A percentile compares a stretch with the other conserved stretches of the same genome.
Evolutionary conservation across 2,797 vertebrate genomes (phyloP).

Genomic region (Melanotaenia parkinsoni): DNA sequence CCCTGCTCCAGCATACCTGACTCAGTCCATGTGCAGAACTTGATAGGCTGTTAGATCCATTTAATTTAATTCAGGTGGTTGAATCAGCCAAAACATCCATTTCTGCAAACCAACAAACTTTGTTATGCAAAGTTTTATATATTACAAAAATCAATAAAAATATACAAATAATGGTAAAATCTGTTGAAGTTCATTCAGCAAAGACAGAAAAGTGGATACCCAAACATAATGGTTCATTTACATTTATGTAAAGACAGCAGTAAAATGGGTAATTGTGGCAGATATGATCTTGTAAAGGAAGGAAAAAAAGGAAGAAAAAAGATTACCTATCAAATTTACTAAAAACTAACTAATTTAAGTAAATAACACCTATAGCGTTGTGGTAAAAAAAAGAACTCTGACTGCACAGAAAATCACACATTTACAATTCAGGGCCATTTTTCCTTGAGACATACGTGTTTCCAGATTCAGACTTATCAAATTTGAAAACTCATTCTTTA

Average conservation of each 20-base stretch:
- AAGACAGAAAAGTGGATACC: neutral
- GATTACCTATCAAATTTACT: neutral
- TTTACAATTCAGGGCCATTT: neutral
- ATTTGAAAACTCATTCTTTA: neutral
- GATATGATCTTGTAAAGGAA: neutral
- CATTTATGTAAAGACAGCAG: neutral
- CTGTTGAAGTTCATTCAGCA: neutral
- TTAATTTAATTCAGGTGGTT: no score
- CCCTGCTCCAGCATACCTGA: no score
- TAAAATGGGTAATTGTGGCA: neutral
- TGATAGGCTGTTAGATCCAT: no score
- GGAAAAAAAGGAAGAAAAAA: neutral
- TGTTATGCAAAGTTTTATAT: no score
- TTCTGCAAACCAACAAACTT: no score
- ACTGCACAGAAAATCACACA: no score
- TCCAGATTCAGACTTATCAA: no score
- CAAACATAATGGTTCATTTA: neutral
- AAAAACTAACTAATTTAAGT: neutral
- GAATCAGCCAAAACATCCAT: no score
- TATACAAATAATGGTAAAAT: neutral
- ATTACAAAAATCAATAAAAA: no score
- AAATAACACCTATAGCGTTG: neutral
- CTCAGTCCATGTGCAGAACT: no score
- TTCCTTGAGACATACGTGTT: neutral
- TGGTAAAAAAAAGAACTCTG: no score